These are phyloP conservation scores for Colostygia pectinataria DNA, from an alignment of 2,888 invertebrate genomes.

Conservation along the genomic window DNA sequence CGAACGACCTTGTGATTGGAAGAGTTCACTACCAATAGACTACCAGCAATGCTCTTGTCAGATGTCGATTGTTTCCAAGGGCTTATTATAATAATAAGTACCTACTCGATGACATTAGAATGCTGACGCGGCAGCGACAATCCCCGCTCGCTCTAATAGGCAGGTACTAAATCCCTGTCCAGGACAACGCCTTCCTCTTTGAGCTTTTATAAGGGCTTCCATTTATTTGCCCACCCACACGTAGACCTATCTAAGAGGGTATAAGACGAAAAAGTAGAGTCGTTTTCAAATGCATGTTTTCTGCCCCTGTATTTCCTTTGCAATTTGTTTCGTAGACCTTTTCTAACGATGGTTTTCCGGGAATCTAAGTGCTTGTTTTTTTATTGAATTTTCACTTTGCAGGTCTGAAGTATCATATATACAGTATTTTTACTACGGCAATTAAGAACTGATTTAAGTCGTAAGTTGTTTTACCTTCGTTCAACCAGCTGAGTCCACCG, in stretches of 20 bases:
- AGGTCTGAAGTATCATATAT: too few relatives aligned
- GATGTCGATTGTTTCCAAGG: too few relatives aligned
- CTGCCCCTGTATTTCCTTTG: conserved; percentile 32
- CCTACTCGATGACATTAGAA: too few relatives aligned
- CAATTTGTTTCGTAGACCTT: conserved; percentile 32
- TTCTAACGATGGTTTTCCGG: conserved; percentile 26
- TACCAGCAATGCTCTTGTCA: too few relatives aligned
- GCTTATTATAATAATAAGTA: too few relatives aligned
- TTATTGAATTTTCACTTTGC: too few relatives aligned
- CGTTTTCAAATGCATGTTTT: conserved; percentile 36
- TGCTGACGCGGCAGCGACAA: too few relatives aligned
- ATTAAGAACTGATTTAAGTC: too few relatives aligned
- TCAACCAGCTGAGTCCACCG: conserved; percentile 67
- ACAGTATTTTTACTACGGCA: too few relatives aligned
- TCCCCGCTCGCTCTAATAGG: too few relatives aligned
- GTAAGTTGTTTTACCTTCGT: conserved; percentile 50
- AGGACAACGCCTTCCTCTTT: conserved; percentile 23
- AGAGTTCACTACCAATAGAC: too few relatives aligned
- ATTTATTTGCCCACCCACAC: conserved; percentile 32
- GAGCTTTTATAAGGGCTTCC: conserved; percentile 28
- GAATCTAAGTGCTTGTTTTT: conserved; percentile 22
- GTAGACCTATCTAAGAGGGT: conserved; percentile 20
- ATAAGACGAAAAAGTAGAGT: conserved; percentile 33
- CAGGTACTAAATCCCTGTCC: conserved; percentile 13
- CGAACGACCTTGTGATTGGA: too few relatives aligned